A percentile compares a stretch with the other conserved stretches of the same genome.
These are phyloP conservation scores for Leptinotarsa juncta DNA, from an alignment of 2,888 invertebrate species.

Conservation along the genomic window DNA sequence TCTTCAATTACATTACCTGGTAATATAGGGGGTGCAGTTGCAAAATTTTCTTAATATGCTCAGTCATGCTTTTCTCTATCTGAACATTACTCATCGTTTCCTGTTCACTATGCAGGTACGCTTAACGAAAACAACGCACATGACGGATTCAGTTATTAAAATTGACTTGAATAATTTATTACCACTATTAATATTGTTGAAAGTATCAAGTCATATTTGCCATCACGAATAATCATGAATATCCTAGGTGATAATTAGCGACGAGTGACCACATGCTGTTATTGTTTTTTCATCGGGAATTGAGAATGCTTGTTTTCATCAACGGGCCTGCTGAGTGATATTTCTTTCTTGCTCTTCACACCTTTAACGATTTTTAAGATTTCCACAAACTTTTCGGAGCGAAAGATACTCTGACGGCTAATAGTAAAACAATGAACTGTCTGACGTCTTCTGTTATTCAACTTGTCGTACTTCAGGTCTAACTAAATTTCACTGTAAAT, in stretches of 20 bases:
- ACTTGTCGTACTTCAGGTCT: too few species aligned
- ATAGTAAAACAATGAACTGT: too few species aligned
- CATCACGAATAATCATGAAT: conserved; percentile 1
- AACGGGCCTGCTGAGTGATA: conserved; percentile 49
- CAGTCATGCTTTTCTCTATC: not conserved
- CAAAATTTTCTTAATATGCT: not conserved
- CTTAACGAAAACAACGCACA: not conserved
- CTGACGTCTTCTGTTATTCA: too few species aligned
- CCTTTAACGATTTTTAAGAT: too few species aligned
- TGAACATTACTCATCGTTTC: not conserved
- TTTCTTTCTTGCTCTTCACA: conserved; percentile 22
- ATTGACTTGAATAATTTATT: not conserved
- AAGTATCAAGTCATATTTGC: conserved; percentile 13
- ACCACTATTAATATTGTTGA: conserved; percentile 14
- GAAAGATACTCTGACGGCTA: too few species aligned
- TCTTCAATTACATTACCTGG: not conserved
- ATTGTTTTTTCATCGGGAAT: conserved; percentile 11
- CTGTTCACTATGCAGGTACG: conserved; percentile 3
- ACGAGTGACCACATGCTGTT: not conserved
- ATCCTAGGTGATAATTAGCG: not conserved
- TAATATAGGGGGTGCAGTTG: not conserved
- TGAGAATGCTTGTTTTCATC: not conserved
- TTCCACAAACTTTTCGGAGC: too few species aligned
- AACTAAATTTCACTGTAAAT: too few species aligned
- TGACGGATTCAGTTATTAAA: conserved; percentile 4